Base-by-base conservation (phyloP, 2,113 vertebrate genomes). In the Solenodon paradoxus region DNA sequence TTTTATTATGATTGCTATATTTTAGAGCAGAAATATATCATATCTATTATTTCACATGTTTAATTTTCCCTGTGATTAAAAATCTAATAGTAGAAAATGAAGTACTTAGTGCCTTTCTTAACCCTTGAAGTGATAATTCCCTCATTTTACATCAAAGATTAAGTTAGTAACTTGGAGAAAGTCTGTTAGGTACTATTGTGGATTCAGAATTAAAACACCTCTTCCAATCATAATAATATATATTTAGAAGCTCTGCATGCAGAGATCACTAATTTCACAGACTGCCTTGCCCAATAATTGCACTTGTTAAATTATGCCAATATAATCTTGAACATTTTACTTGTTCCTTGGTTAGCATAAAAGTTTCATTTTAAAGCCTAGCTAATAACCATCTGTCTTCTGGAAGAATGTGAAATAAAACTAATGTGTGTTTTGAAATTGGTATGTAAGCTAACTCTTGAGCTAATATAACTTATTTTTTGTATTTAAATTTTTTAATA, bases 361-460 rank as follows among this genome's bases (percentile, higher is more conserved):
- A 92, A 72, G 32, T 77, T 95, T 83, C 55, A 88, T 92, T 97
- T 71, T 92, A 87, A 95, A 93, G 32, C 59, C 61, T 93, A 74
- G 16, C 35, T 95, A 93, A 86, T 87, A 92, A 80, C 66, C 64
- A 82, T 71, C 35, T 95, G 51, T 93, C 83, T 95, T 81, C 74
- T 63, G 20, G 15, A 75, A 84, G 86, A 32, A 89, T 59, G 16
- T 81, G 92, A 95, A 94, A 86, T 93, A 87, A 95, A 95, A 94
- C 9, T 72, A 92, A 85, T 69, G 28, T 45, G 26, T 85, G 16
- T 35, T 74, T 90, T 8, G 81, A 81, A 95, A 81, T 9, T 66
- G 22, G 5, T 30, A 30, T 77, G 10, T 40, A 90, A 72, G 90
- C 26, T 86, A 13, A 80, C 16, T 88, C 28, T 69, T 12, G 7